Evolutionary conservation across 2,113 vertebrate genomes (phyloP).

Genomic region (Crotalus horridus): DNA sequence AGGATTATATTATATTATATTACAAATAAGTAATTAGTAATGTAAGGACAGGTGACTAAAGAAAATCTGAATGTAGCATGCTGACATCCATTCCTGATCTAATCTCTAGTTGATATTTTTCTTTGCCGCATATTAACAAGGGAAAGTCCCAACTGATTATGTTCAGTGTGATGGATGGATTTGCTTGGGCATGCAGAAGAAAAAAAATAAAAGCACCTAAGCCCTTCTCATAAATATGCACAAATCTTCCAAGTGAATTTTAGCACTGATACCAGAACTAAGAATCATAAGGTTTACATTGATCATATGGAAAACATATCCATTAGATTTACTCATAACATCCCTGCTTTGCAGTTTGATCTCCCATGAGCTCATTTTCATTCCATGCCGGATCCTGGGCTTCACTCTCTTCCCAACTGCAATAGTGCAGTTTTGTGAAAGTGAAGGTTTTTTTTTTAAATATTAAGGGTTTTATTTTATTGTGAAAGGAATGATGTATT

Average conservation of each 20-base stretch:
- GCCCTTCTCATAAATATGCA: not conserved
- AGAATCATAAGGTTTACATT: not conserved
- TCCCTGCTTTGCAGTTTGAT: not conserved
- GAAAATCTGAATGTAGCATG: not conserved
- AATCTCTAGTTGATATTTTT: not conserved
- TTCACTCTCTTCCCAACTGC: not conserved
- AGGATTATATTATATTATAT: slow-evolving; percentile 31
- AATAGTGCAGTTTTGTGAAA: not conserved
- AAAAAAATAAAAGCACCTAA: not conserved
- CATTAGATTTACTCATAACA: not conserved
- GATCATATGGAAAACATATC: not conserved
- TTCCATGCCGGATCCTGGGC: not conserved
- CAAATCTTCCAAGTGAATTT: not conserved
- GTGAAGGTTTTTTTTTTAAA: not conserved
- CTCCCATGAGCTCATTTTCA: not conserved
- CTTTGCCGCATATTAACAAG: not conserved
- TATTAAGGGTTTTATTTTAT: not conserved
- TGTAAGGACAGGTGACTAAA: not conserved
- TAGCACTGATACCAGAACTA: not conserved
- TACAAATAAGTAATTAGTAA: not conserved
- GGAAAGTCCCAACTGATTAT: not conserved
- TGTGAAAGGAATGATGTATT: not conserved
- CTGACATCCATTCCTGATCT: not conserved
- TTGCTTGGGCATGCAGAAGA: not conserved
- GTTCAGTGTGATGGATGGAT: not conserved